Conservation (phyloP, 2,113 vertebrate genomes). For the Zapus hudsonius region DNA sequence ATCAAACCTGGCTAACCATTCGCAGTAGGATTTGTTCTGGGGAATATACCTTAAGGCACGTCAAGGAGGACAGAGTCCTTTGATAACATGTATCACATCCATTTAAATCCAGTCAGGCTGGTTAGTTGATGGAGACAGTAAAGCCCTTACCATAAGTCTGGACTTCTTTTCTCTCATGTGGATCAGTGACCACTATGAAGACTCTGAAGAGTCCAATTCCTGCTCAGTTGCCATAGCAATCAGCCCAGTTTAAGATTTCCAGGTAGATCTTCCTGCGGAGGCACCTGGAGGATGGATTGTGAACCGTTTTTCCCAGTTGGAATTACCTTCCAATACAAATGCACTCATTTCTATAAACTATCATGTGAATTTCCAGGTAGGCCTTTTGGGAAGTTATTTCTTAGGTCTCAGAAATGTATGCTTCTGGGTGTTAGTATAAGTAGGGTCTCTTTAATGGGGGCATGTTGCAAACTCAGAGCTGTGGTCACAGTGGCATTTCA, state of each 20-base stretch:
- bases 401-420: constrained; percentile 19
- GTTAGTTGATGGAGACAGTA: background rate
- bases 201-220: background rate
- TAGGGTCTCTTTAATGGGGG: background rate
- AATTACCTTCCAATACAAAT: background rate
- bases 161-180: background rate
- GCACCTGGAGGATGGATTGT: background rate
- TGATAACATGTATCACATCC: background rate
- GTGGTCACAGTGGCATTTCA: background rate
- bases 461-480: background rate
- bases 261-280: background rate
- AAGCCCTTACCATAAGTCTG: background rate
- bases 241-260: background rate
- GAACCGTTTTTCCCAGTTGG: background rate
- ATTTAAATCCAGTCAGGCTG: background rate
- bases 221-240: background rate
- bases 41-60: background rate
- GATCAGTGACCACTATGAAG: background rate
- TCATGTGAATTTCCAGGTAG: background rate
- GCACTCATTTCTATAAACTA: background rate
- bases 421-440: background rate
- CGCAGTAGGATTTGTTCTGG: background rate
- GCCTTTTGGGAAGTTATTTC: constrained; percentile 16
- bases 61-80: background rate
- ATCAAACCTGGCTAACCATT: background rate